Evolutionary conservation across 2,888 invertebrate species (phyloP), one percentile per base, ranked within the genome.

Genomic region (Oxyteleia sp.): DNA sequence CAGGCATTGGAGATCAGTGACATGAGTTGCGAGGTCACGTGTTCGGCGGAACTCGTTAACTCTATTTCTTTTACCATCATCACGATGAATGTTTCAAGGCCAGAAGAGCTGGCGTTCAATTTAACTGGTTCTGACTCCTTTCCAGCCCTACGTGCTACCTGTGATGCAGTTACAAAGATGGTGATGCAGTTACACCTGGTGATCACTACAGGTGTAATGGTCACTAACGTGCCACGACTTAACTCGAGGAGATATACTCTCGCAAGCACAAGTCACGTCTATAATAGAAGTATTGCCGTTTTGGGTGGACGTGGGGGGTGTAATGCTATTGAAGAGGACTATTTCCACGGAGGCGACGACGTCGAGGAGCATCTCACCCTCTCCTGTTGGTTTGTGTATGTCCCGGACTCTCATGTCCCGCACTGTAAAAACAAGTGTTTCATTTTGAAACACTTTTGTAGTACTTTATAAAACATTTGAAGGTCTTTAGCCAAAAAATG

Each of bases 211-310:
- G 8, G 32, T 32, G 8, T 32, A 32, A 8, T 32, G 32, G 10
- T 32, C 32, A 32, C 32, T 32, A 10, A 32, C 32, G 2, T 45
- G 16, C 82, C 84, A 86, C 7, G 2, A 74, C 51, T 45, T 72
- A 68, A 68, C 74, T 55, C 78, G 63, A 51, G 43, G 82, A 41
- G 53, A 45, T n/a, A 85, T 68, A 38, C 57, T 53, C 53, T 49
- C 63, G 55, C 80, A 83, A 64, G 81, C 74, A 71, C 78, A 82
- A 1, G 80, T 85, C 29, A 84, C 49, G 35, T 84, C 84, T 2
- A 86, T 53, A 0, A 84, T 81, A 0, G 84, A 84, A 47, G 71
- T 61, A n/a, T 49, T 66, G 1, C 13, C 55, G 7, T 63, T 63
- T 26, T 18, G 59, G 4, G 45, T 29, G 41, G 55, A 85, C 13